phyloP scores from a whole-genome alignment of 2,888 invertebrate species.

The Caenorhabditis panamensis region DNA sequence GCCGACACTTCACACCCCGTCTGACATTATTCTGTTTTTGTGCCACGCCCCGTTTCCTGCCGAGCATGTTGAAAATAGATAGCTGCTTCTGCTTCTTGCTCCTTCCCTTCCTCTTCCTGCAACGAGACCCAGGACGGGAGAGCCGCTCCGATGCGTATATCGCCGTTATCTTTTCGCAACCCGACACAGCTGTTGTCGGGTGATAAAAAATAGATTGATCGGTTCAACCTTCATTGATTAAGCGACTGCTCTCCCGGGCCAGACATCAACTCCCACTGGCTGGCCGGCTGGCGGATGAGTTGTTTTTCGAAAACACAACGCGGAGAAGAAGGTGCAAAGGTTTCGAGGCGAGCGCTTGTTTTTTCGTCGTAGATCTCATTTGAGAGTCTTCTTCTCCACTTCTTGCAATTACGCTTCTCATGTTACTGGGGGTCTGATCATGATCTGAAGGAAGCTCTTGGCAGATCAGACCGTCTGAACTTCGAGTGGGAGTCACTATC shows the following conservation, averaged over 20 bases:
- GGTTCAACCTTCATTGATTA: conserved; percentile 45
- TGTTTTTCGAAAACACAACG: conserved; percentile 26
- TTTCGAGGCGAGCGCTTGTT: conserved; percentile 5
- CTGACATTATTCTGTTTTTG: conserved; percentile 28
- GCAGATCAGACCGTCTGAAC: no score
- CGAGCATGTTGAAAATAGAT: conserved; percentile 45
- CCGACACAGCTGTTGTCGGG: conserved; percentile 25
- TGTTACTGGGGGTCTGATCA: no score
- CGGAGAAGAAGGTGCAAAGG: conserved; percentile 43
- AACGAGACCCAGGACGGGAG: conserved; percentile 17
- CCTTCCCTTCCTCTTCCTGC: conserved; percentile 2
- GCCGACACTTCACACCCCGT: conserved; percentile 29
- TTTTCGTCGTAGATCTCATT: conserved; percentile 1
- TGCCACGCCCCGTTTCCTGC: neutral
- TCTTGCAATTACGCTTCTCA: neutral
- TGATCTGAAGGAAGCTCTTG: no score
- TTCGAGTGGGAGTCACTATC: no score
- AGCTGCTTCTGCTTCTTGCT: neutral
- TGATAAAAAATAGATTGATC: conserved; percentile 37
- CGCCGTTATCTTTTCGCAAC: conserved; percentile 30
- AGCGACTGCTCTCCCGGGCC: conserved; percentile 7
- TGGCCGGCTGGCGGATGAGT: neutral
- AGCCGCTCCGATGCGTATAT: conserved; percentile 29
- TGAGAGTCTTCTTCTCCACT: neutral
- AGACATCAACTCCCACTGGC: conserved; percentile 18